These are phyloP conservation scores for Empidonax alnorum DNA, from an alignment of 2,113 vertebrate genomes.

Conservation along the genomic window DNA sequence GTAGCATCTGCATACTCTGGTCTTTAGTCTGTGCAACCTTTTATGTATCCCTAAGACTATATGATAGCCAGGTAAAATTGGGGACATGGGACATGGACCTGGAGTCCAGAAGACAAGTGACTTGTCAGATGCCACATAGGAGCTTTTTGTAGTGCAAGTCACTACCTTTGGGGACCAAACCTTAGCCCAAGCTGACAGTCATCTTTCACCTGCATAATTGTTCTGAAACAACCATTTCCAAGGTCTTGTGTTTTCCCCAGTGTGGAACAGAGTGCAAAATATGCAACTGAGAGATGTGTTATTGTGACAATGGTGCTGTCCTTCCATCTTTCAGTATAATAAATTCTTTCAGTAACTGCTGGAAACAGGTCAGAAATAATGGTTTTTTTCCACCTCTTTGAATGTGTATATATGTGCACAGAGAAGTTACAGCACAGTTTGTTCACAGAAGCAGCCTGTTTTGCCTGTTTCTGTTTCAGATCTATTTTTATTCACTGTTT, in stretches of 20 bases:
- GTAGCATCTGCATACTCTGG: not conserved
- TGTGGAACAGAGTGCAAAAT: not conserved
- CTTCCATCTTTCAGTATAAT: not conserved
- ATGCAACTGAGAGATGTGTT: not conserved
- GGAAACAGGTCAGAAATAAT: not conserved
- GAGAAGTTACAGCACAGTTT: not conserved
- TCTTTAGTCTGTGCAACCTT: not conserved
- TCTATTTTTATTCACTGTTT: not conserved
- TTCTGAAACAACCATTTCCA: not conserved
- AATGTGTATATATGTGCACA: rapidly evolving
- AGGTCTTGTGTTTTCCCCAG: not conserved
- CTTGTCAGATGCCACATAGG: not conserved
- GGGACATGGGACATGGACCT: not conserved
- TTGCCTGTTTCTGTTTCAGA: not conserved
- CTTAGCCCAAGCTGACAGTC: not conserved
- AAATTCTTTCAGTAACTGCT: not conserved
- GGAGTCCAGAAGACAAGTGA: not conserved
- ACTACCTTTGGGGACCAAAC: not conserved
- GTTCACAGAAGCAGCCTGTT: not conserved
- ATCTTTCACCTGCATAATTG: not conserved
- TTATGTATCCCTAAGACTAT: not conserved
- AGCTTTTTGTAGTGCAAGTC: not conserved
- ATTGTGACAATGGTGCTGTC: not conserved
- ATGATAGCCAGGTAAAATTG: not conserved
- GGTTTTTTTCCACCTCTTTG: not conserved